A percentile compares a stretch with the other conserved stretches of the same genome.
phyloP scores from a whole-genome alignment of 2,797 vertebrate species.

The Betta splendens region DNA sequence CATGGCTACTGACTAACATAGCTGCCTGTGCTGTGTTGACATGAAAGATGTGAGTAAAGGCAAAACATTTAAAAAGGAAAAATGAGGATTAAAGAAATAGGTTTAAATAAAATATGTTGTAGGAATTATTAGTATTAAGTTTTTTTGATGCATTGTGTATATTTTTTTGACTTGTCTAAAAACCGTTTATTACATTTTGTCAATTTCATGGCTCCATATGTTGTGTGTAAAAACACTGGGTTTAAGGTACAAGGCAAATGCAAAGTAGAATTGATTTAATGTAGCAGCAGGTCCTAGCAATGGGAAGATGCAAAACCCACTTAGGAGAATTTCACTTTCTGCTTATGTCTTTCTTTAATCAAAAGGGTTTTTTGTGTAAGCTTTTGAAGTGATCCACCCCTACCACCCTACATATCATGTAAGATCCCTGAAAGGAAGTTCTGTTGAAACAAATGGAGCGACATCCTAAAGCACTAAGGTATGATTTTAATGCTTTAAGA shows the following conservation, averaged over 20 bases:
- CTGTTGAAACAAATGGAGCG: constrained; percentile 26
- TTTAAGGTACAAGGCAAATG: constrained; percentile 25
- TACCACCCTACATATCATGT: constrained; percentile 13
- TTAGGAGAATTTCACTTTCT: constrained; percentile 34
- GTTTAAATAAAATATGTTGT: background rate
- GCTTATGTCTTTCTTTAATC: constrained; percentile 42
- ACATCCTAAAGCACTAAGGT: constrained; percentile 17
- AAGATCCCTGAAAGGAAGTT: constrained; percentile 23
- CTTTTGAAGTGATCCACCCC: constrained; percentile 35
- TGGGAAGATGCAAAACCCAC: constrained; percentile 2
- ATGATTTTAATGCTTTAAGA: constrained; percentile 4
- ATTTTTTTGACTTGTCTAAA: background rate
- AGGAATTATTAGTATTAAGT: background rate
- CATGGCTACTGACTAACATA: no score
- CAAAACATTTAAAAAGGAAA: background rate
- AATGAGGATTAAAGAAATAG: background rate
- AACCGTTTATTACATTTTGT: constrained; percentile 7
- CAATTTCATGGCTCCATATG: constrained; percentile 13
- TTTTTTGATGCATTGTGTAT: background rate
- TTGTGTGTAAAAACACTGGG: constrained; percentile 15
- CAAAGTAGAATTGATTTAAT: constrained; percentile 29
- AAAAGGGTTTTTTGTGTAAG: constrained; percentile 26
- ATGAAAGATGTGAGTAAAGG: no score
- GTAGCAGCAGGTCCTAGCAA: constrained; percentile 15
- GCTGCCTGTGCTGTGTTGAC: background rate